Evolutionary conservation across 2,797 vertebrate species (phyloP).

Genomic region (Coregonus suidteri): DNA sequence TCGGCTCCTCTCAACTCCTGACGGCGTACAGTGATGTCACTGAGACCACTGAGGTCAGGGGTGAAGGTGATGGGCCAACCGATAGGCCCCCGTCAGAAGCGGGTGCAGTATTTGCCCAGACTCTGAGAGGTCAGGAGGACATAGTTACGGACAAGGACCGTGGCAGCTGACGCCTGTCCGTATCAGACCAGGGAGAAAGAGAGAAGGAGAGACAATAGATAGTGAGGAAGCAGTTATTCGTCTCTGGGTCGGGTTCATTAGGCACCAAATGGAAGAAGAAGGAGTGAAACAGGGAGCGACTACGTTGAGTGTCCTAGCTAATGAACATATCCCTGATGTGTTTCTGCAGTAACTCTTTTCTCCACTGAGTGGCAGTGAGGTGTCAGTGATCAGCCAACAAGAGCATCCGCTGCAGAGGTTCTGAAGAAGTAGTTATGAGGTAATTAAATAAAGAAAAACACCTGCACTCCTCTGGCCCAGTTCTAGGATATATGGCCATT

Average conservation of each 20-base stretch:
- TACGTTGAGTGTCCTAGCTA: too few species aligned
- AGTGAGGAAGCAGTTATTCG: background rate
- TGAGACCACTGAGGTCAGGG: constrained; percentile 6
- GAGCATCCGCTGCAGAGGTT: background rate
- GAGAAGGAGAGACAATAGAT: background rate
- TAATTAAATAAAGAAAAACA: constrained; percentile 57
- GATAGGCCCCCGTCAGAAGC: constrained; percentile 49
- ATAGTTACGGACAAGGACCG: constrained; percentile 58
- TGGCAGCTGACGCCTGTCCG: constrained; percentile 48
- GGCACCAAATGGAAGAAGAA: constrained; percentile 4
- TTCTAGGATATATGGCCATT: background rate
- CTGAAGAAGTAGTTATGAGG: constrained; percentile 51
- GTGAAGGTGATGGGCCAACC: background rate
- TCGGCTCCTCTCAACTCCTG: background rate
- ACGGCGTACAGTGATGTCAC: background rate
- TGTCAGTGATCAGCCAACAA: constrained; percentile 4
- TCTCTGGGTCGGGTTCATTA: too few species aligned
- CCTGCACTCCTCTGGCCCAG: background rate
- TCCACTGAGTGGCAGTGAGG: constrained; percentile 32
- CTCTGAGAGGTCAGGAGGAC: constrained; percentile 51
- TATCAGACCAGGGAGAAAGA: constrained; percentile 15
- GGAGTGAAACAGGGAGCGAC: background rate
- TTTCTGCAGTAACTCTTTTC: constrained; percentile 15
- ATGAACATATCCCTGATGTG: background rate
- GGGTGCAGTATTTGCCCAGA: constrained; percentile 61